Evolutionary conservation across 2,888 invertebrate genomes (phyloP).

Genomic region (Empis stercorea): DNA sequence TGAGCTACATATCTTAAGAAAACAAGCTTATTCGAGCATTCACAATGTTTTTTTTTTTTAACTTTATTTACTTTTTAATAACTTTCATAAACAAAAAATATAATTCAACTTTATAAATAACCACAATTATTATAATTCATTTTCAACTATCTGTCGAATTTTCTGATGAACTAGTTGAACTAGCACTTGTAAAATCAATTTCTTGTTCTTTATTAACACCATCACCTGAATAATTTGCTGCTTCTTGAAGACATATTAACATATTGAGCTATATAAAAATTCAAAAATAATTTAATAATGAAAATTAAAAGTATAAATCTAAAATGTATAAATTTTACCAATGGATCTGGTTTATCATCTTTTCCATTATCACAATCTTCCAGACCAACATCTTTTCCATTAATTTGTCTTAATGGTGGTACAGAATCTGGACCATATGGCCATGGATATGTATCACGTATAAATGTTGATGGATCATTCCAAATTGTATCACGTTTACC

Average conservation of each 20-base stretch:
- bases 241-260: conserved; percentile 92
- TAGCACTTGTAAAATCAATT: conserved; percentile 75
- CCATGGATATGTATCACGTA: conserved; percentile 92
- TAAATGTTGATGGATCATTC: conserved; percentile 88
- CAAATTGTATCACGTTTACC: conserved; percentile 73
- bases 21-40: too few relatives aligned
- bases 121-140: too few relatives aligned
- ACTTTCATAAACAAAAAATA: too few relatives aligned
- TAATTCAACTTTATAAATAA: too few relatives aligned
- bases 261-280: conserved; percentile 59
- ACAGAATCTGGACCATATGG: conserved; percentile 40
- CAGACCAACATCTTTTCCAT: conserved; percentile 87
- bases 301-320: too few relatives aligned
- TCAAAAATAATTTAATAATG: not conserved
- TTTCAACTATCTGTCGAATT: conserved; percentile 38
- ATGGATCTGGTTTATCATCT: conserved; percentile 64
- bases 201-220: conserved; percentile 86
- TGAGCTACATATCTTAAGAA: too few relatives aligned
- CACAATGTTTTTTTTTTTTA: too few relatives aligned
- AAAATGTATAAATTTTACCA: too few relatives aligned
- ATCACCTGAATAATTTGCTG: conserved; percentile 83
- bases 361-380: conserved; percentile 49
- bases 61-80: too few relatives aligned
- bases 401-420: conserved; percentile 53
- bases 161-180: conserved; percentile 62